Conservation (phyloP, 2,113 vertebrate species). For the Nipponia nippon region DNA sequence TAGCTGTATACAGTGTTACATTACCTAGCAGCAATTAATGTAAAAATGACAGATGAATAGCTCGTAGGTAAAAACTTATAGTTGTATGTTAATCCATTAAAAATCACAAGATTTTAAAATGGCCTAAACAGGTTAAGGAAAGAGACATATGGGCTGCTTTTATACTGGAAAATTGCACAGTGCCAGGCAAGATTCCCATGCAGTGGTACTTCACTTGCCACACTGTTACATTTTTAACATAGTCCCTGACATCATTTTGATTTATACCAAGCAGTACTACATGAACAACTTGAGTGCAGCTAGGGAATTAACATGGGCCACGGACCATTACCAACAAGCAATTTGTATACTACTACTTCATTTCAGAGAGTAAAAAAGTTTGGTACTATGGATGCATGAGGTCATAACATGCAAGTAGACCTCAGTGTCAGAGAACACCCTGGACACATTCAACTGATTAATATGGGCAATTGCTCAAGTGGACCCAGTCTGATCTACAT, state of each 20-base stretch:
- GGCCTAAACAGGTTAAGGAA: conserved; percentile 48
- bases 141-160: not conserved
- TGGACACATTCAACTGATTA: not conserved
- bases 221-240: not conserved
- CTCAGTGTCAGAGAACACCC: not conserved
- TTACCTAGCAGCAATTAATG: conserved; percentile 57
- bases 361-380: not conserved
- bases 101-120: conserved; percentile 16
- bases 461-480: not conserved
- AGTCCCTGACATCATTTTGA: not conserved
- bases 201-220: not conserved
- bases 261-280: not conserved
- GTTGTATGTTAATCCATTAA: not conserved
- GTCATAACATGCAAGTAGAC: not conserved
- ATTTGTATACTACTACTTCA: not conserved
- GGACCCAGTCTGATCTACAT: not conserved
- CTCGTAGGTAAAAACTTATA: conserved; percentile 28
- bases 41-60: conserved; percentile 55
- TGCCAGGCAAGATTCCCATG: not conserved
- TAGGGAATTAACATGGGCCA: not conserved
- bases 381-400: not conserved
- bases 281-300: not conserved
- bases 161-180: not conserved
- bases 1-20: not conserved
- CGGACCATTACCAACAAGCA: not conserved